Evolutionary conservation across 2,113 vertebrate genomes (phyloP), one percentile per base, ranked within the genome.

Genomic region (Epinephelus cyanopodus): DNA sequence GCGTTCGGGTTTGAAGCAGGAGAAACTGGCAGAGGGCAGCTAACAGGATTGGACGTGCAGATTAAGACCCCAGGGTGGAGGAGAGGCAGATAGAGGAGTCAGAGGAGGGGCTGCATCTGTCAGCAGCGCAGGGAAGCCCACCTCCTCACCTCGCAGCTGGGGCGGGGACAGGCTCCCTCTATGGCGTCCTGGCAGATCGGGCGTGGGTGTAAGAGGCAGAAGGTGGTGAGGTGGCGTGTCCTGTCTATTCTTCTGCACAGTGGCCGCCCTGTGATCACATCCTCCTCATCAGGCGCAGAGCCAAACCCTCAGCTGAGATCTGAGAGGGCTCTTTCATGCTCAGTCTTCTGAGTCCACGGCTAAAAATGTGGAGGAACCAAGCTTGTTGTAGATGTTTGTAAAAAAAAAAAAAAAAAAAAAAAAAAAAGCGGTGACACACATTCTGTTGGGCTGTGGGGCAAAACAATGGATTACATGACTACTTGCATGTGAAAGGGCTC

Each of bases 11-110:
- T 62, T 52, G 72, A 80, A 33, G 14, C 14, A 21, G 81, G 52
- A 19, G 33, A 62, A 83, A 74, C 64, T 86, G 85, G 74, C 76
- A 71, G 74, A 80, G 82, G 81, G 81, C 5, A 6, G 72, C 88
- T 92, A 92, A 93, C 81, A 90, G 88, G 92, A 93, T 90, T 91
- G 63, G 90, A 88, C 13, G 67, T 90, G 85, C 69, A 79, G 90
- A 93, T 93, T 92, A 92, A 66, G 73, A 81, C 72, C 73, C 64
- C 13, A 6, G 67, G 25, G 62, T 27, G 14, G 6, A 6, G n/a
- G 54, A 57, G 37, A 48, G 45, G 81, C 42, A 76, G 61, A 65
- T 19, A 27, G 45, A 25, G 8, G 45, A 52, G 74, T 53, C 56
- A 21, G 68, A 60, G 78, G 68, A 74, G 85, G 63, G 75, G 74